Percentiles rank a stretch among this genome's conserved stretches.
Evolutionary conservation across 1,140 invertebrate genomes (phyloP).

Genomic region (Muscidifurax raptorellus): DNA sequence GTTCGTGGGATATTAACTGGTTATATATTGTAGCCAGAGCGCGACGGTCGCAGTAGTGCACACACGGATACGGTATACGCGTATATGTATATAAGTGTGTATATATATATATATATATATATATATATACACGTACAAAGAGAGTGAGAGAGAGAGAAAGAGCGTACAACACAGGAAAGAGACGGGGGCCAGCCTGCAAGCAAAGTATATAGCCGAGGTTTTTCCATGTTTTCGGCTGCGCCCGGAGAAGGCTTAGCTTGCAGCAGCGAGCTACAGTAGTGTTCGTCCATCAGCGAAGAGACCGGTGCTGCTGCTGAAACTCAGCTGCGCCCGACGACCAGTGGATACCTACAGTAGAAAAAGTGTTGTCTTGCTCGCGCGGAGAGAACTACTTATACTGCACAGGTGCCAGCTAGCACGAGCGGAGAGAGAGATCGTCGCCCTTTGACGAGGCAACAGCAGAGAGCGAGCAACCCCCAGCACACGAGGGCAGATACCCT

Average conservation of each 20-base stretch:
- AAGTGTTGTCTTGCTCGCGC: slow-evolving; percentile 2
- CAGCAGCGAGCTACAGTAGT: too few relatives aligned
- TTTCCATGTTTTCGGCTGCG: slow-evolving; percentile 44
- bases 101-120: not conserved
- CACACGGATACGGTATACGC: not conserved
- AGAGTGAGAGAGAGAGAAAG: slow-evolving; percentile 7
- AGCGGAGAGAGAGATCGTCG: not conserved
- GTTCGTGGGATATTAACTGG: not conserved
- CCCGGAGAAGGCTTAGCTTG: not conserved
- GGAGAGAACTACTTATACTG: not conserved
- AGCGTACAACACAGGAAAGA: not conserved
- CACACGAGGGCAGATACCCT: not conserved
- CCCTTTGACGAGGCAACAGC: not conserved
- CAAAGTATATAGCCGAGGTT: slow-evolving; percentile 20
- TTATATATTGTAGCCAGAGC: not conserved
- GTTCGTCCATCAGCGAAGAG: not conserved
- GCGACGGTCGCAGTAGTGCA: not conserved
- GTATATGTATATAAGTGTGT: not conserved
- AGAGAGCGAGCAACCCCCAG: not conserved
- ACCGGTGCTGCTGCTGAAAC: not conserved
- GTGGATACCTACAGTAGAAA: not conserved
- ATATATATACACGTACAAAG: not conserved
- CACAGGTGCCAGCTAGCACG: too few relatives aligned
- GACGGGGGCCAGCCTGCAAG: not conserved
- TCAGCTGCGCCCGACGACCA: slow-evolving; percentile 30